Base-by-base conservation (phyloP, 2,888 invertebrate species). In the Ctena decussata region DNA sequence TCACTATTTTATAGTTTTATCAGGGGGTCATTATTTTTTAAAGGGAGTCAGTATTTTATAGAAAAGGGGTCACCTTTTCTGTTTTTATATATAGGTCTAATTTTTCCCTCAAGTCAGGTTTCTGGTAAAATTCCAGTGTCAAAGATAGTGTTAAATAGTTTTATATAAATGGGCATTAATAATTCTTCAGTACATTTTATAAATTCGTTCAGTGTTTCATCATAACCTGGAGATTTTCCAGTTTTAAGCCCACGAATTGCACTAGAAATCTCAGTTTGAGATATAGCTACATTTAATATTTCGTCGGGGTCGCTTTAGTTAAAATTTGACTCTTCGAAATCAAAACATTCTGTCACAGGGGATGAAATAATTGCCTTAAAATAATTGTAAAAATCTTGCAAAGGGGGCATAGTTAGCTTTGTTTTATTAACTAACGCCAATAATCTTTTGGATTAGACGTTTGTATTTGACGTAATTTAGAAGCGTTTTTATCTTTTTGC, bases 51-150 rank as follows among this genome's bases (percentile, higher is more conserved):
- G n/a, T n/a, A n/a, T n/a, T n/a, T n/a, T n/a, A n/a, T n/a, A n/a
- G n/a, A n/a, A n/a, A n/a, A n/a, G n/a, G n/a, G n/a, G n/a, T n/a
- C n/a, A n/a, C n/a, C n/a, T n/a, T n/a, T n/a, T 15, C 57, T 57
- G 21, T 77, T 77, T 49, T 77, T 82, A 32, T 41, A 82, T 35
- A 82, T 74, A 49, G n/a, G n/a, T n/a, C n/a, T n/a, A n/a, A n/a
- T n/a, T n/a, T n/a, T n/a, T n/a, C n/a, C 77, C 73, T 1, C 0
- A 71, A 60, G 65, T 73, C 82, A 77, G 8, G 35, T 8, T 11
- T 49, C 53, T 32, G 77, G 77, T 30, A 72, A 53, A 11, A 69
- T 65, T 24, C 73, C 77, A 24, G 49, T 77, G 12, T 76, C 49
- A 18, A 77, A 72, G 49, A 82, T 73, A 39, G 72, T 24, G 41